Evolutionary conservation across 2,888 invertebrate species (phyloP).

Genomic region (Acronicta leporina): DNA sequence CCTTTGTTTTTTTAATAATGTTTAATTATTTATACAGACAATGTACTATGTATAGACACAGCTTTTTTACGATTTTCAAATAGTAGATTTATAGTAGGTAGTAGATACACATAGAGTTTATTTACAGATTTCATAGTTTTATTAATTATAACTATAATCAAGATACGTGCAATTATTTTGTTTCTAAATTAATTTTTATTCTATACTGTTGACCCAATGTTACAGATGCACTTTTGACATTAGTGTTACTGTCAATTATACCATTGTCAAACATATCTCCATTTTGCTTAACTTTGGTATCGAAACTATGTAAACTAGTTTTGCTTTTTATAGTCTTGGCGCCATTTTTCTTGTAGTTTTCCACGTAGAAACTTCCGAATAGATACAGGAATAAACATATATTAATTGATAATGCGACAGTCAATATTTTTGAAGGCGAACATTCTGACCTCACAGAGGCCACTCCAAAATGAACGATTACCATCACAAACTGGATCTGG

Average conservation of each 20-base stretch:
- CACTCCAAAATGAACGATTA: constrained; percentile 51
- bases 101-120: not conserved
- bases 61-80: too few species aligned
- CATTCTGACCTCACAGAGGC: constrained; percentile 58
- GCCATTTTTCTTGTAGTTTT: constrained; percentile 48
- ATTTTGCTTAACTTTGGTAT: constrained; percentile 15
- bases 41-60: too few species aligned
- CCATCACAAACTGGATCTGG: constrained; percentile 65
- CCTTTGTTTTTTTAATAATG: too few species aligned
- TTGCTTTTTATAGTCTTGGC: not conserved
- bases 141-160: too few species aligned
- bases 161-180: constrained; percentile 12
- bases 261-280: not conserved
- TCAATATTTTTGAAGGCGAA: constrained; percentile 57
- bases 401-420: constrained; percentile 52
- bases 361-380: constrained; percentile 65
- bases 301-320: not conserved
- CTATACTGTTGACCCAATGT: constrained; percentile 31
- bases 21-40: too few species aligned
- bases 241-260: not conserved
- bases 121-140: not conserved
- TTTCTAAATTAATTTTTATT: constrained; percentile 34
- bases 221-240: constrained; percentile 25
- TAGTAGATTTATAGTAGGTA: too few species aligned
- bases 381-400: constrained; percentile 58